Conservation (phyloP, 1,140 invertebrate species). For the Melanaphis sacchari region DNA sequence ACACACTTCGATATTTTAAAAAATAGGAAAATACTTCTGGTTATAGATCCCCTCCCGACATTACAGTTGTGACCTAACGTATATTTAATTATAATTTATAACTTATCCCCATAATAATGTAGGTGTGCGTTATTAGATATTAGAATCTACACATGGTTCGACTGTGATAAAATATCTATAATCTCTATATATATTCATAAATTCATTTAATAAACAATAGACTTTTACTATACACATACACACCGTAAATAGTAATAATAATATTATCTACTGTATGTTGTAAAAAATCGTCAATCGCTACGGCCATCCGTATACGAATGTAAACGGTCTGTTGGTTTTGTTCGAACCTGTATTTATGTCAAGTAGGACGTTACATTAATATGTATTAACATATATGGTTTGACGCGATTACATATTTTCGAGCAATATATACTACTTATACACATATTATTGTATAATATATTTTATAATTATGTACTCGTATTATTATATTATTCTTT, state of each 20-base stretch:
- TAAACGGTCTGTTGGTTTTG: neutral
- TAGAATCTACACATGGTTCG: neutral
- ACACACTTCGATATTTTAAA: too few species aligned
- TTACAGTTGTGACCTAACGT: too few species aligned
- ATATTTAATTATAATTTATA: neutral
- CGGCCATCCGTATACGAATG: neutral
- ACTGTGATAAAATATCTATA: neutral
- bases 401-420: neutral
- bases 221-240: neutral
- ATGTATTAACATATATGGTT: too few species aligned
- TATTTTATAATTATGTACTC: neutral
- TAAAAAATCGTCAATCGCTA: neutral
- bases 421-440: neutral
- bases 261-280: neutral
- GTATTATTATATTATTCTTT: neutral
- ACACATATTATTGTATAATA: neutral
- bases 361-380: neutral
- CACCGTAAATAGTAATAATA: neutral
- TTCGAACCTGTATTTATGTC: neutral
- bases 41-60: too few species aligned
- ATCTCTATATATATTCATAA: too few species aligned
- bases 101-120: neutral
- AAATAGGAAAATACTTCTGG: too few species aligned
- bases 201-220: neutral
- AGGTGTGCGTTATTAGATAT: neutral